Base-by-base conservation (phyloP, 2,888 invertebrate species). In the Mermis nigrescens region DNA sequence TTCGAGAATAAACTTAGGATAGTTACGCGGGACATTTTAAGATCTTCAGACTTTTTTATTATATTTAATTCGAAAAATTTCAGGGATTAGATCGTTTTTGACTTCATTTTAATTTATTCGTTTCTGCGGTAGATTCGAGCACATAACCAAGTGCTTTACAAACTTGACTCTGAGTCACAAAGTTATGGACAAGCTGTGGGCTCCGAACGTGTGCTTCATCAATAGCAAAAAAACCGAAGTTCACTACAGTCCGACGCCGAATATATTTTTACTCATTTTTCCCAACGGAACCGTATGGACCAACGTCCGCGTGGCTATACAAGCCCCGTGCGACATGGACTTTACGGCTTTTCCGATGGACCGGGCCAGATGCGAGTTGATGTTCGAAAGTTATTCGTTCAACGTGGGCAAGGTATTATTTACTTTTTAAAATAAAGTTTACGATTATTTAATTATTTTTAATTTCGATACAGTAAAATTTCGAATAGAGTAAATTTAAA, bases 271-370 rank as follows among this genome's bases (percentile, higher is more conserved):
- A 46, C 68, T 69, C 52, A 70, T 71, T 31, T 68, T 69, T 28
- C 70, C 71, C 2, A 71, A 71, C 57, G 71, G 71, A 7, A 60
- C 56, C 7, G 60, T 60, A 12, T 60, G 60, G 60, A 22, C 31
- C 46, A 60, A 60, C 31, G 57, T 58, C 67, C 22, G 71, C 69
- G 66, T 68, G 1, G 66, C 66, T 0, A 68, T 71, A 19, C 70
- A 71, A 59, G 66, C 68, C 1, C 71, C 70, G 1, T 71, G 71
- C 61, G 66, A 67, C 46, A 69, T 71, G 67, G 69, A 70, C 55
- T 70, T 70, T 59, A 65, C 66, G 2, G 27, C 45, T 4, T 62
- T 62, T 32, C 62, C 62, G 19, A 62, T 62, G 62, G 62, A 62
- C 55, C 46, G 22, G 7, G 46, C 31, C 22, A n/a, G 24, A 12